Conservation (phyloP, 2,888 invertebrate species). For the Phrixothrix hirtus region DNA sequence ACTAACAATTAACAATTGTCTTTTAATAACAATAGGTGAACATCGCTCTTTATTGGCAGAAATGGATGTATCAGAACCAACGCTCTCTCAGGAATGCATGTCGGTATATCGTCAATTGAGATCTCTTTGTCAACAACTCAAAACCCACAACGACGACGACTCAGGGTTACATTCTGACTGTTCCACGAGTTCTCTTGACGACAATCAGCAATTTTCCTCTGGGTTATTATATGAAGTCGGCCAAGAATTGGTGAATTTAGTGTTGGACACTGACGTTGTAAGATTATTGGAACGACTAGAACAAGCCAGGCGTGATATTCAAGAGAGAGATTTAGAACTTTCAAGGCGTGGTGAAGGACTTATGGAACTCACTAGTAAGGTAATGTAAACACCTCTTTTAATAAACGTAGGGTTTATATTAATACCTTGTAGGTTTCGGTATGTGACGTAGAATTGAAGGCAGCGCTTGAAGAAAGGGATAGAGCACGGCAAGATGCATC, state of each 20-base stretch:
- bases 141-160: conserved; percentile 74
- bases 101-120: conserved; percentile 75
- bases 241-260: conserved; percentile 73
- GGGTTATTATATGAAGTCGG: conserved; percentile 65
- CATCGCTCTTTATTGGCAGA: conserved; percentile 83
- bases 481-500: conserved; percentile 77
- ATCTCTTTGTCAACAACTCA: conserved; percentile 72
- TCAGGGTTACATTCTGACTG: conserved; percentile 73
- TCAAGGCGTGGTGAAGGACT: conserved; percentile 78
- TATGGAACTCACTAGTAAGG: conserved; percentile 79
- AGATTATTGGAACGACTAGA: conserved; percentile 77
- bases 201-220: conserved; percentile 53
- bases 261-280: conserved; percentile 74
- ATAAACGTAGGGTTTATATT: too few relatives aligned
- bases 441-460: conserved; percentile 79
- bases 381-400: too few relatives aligned
- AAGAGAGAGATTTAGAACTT: conserved; percentile 79
- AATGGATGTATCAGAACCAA: conserved; percentile 78
- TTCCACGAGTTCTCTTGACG: conserved; percentile 66
- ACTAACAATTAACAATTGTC: conserved; percentile 30
- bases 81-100: conserved; percentile 64
- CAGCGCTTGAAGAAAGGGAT: conserved; percentile 81
- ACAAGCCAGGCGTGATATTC: conserved; percentile 72
- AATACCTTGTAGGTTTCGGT: conserved; percentile 70
- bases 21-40: conserved; percentile 41